Evolutionary conservation across 2,888 invertebrate genomes (phyloP).

Genomic region (Athalia circularis): DNA sequence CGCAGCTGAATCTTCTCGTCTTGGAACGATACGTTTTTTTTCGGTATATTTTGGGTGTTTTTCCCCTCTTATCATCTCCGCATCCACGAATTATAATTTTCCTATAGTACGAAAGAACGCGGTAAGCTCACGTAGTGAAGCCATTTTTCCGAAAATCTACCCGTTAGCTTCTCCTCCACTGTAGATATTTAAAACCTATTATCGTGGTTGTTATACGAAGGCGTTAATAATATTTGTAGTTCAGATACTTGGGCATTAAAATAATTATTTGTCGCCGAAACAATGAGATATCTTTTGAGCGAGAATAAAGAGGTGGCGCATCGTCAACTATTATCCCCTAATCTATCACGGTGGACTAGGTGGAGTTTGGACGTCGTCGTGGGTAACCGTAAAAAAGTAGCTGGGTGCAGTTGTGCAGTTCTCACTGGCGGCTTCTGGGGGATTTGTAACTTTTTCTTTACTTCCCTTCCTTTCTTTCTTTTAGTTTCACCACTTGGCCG

Average conservation of each 20-base stretch:
- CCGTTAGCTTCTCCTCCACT: too few relatives aligned
- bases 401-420: slow-evolving; percentile 40
- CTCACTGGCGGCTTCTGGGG: slow-evolving; percentile 40
- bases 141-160: too few relatives aligned
- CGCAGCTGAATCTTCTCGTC: slow-evolving; percentile 1
- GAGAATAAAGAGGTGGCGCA: not conserved
- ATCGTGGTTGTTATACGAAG: too few relatives aligned
- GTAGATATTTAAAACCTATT: too few relatives aligned
- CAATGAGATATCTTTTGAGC: not conserved
- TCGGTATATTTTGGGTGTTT: not conserved
- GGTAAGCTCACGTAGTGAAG: too few relatives aligned
- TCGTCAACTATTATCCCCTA: slow-evolving; percentile 34
- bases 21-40: not conserved
- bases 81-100: not conserved
- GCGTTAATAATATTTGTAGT: too few relatives aligned
- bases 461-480: slow-evolving; percentile 21
- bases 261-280: too few relatives aligned
- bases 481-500: slow-evolving; percentile 24
- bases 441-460: slow-evolving; percentile 35
- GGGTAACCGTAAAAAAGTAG: slow-evolving; percentile 31
- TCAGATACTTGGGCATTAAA: too few relatives aligned
- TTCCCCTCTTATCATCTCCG: not conserved
- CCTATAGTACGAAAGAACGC: too few relatives aligned
- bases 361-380: slow-evolving; percentile 15
- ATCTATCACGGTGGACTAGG: slow-evolving; percentile 36